Base-by-base conservation (phyloP, 2,888 invertebrate species). In the Pollenia angustigena region DNA sequence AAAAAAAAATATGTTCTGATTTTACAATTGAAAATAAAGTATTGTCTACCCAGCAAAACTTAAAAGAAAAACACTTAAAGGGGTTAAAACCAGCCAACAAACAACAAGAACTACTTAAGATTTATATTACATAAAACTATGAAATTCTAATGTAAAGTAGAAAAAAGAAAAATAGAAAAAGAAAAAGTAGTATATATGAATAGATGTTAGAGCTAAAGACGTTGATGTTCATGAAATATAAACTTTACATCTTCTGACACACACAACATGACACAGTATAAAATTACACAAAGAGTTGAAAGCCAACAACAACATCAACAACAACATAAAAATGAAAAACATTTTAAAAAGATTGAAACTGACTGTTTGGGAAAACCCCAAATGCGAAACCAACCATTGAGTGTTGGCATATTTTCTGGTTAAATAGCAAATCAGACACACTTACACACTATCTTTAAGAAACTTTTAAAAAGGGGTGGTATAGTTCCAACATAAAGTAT, bases 101-200 rank as follows among this genome's bases (percentile, higher is more conserved):
- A 74, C 58, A 80, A 83, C 78, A 78, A 62, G 69, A 87, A 84
- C 85, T 85, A 87, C 81, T 85, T 85, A 81, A 80, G 85, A 87
- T 82, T 87, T 85, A 75, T 87, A 85, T 87, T 82, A 85, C 79
- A 85, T 80, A 76, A 79, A 85, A 82, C 81, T 82, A 85, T 85
- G 82, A 87, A 85, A 87, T 84, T 87, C 78, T 84, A 87, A 87
- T 87, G 66, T 50, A 68, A 62, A 85, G 14, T 18, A 60, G 74
- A 54, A 16, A 11, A 46, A 54, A 81, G 54, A 7, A 52, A 52
- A 48, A 48, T 1, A 60, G 0, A 10, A 69, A 32, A 52, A 62
- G 64, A 14, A 18, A 44, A 23, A 32, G 42, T 56, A 74, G 10
- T 74, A 66, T 66, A 68, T 52, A 76, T 46, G 62, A 81, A 80